Evolutionary conservation across 2,797 vertebrate species (phyloP).

Genomic region (Sandelia bainsii): DNA sequence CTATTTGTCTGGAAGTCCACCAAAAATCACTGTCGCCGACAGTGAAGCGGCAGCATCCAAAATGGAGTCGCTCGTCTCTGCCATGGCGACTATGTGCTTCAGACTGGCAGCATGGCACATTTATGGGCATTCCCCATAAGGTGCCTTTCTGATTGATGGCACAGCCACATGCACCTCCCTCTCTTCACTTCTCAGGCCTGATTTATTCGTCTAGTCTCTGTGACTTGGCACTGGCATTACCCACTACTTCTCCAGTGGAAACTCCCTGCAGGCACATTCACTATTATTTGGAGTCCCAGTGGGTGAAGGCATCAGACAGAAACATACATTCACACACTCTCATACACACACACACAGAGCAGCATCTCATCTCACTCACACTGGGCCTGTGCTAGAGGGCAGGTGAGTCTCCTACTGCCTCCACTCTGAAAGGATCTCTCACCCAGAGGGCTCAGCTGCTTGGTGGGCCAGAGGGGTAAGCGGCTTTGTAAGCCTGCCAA

Average conservation of each 20-base stretch:
- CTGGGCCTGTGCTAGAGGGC: slow-evolving; percentile 75
- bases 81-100: slow-evolving; percentile 51
- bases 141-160: slow-evolving; percentile 81
- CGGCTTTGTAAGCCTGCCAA: slow-evolving; percentile 79
- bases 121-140: slow-evolving; percentile 81
- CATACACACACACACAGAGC: slow-evolving; percentile 25
- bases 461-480: slow-evolving; percentile 79
- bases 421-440: slow-evolving; percentile 76
- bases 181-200: slow-evolving; percentile 72
- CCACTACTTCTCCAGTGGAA: slow-evolving; percentile 75
- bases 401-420: slow-evolving; percentile 80
- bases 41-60: slow-evolving; percentile 60
- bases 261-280: slow-evolving; percentile 80
- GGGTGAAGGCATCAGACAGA: slow-evolving; percentile 77
- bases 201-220: slow-evolving; percentile 82
- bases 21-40: slow-evolving; percentile 45
- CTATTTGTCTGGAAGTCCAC: slow-evolving; percentile 47
- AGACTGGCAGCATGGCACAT: slow-evolving; percentile 76
- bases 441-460: slow-evolving; percentile 84
- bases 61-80: slow-evolving; percentile 57
- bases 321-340: slow-evolving; percentile 44
- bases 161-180: slow-evolving; percentile 65
- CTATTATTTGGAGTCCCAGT: slow-evolving; percentile 75
- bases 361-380: slow-evolving; percentile 72
- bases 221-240: slow-evolving; percentile 81